Base-by-base conservation (phyloP, 2,888 invertebrate species). In the Yponomeuta evonymella region DNA sequence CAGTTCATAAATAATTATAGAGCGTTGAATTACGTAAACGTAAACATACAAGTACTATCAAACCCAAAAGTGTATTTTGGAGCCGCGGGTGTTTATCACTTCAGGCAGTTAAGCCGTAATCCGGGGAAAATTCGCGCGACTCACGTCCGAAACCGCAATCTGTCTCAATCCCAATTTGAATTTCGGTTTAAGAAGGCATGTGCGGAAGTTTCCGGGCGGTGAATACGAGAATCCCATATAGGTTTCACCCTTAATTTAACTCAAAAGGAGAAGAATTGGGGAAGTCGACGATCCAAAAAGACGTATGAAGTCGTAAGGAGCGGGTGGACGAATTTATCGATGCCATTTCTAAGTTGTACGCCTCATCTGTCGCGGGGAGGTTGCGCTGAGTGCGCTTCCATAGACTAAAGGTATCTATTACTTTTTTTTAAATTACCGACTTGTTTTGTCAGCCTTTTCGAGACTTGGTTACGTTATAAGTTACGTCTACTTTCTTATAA, bases 181-280 rank as follows among this genome's bases (percentile, higher is more conserved):
- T 76, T 74, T 75, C 74, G 73, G 73, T 74, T 75, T 74, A 75
- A 73, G 74, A 76, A 74, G 72, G 74, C 75, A 72, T 74, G 73
- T 73, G 77, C 75, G 79, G 80, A 83, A 84, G 84, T 83, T 82
- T 76, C 78, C 77, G 76, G 73, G 74, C 79, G 78, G 75, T 78
- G 79, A 81, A 84, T 83, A 83, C 83, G 82, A 80, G 80, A 81
- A 79, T 81, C 79, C 76, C 76, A 72, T 79, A 82, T 85, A 83
- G 89, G 89, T 85, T 88, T 89, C 84, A 86, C 83, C 84, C 88
- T 82, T 86, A 87, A 89, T 90, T 90, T 89, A 89, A 87, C 88
- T 85, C 82, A 79, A 83, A 85, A 85, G 83, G 83, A 88, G 85
- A 87, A 82, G 81, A 84, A 90, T 89, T 76, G 86, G 81, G 76